Evolutionary conservation across 2,113 vertebrate genomes (phyloP).

Genomic region (Anguilla japonica): DNA sequence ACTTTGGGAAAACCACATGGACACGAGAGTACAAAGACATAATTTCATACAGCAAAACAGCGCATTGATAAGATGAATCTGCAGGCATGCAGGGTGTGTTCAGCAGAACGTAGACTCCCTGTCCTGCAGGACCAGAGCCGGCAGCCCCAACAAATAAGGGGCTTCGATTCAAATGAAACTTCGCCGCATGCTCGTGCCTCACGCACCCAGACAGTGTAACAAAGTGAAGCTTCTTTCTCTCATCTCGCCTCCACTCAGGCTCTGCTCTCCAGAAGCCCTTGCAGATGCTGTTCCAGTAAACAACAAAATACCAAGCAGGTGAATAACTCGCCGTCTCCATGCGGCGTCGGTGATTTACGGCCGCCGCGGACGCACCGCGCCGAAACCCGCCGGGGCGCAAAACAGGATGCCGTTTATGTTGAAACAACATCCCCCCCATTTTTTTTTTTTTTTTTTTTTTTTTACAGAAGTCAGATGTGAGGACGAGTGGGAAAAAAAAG

Average conservation of each 20-base stretch:
- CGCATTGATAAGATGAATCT: neutral
- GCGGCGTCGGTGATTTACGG: slow-evolving; percentile 36
- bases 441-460: neutral
- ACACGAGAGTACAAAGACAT: slow-evolving; percentile 6
- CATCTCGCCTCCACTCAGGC: slow-evolving; percentile 2
- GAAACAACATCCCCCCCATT: slow-evolving; percentile 13
- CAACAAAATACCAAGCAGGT: slow-evolving; percentile 30
- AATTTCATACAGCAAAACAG: neutral
- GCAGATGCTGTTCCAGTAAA: slow-evolving; percentile 35
- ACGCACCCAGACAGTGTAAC: neutral
- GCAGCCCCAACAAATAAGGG: neutral
- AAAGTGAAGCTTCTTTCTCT: neutral
- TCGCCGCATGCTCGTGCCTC: neutral
- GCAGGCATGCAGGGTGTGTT: neutral
- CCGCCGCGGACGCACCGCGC: neutral
- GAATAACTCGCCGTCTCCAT: slow-evolving; percentile 38
- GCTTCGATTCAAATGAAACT: neutral
- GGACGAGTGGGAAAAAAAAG: neutral
- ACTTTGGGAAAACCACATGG: neutral
- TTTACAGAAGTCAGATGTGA: slow-evolving; percentile 16
- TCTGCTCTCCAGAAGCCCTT: slow-evolving; percentile 7
- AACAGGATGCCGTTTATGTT: slow-evolving; percentile 42
- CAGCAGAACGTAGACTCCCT: neutral
- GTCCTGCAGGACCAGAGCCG: neutral
- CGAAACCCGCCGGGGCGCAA: neutral